phyloP scores from a whole-genome alignment of 2,888 invertebrate species.

The Brachynemurus nebulosus region DNA sequence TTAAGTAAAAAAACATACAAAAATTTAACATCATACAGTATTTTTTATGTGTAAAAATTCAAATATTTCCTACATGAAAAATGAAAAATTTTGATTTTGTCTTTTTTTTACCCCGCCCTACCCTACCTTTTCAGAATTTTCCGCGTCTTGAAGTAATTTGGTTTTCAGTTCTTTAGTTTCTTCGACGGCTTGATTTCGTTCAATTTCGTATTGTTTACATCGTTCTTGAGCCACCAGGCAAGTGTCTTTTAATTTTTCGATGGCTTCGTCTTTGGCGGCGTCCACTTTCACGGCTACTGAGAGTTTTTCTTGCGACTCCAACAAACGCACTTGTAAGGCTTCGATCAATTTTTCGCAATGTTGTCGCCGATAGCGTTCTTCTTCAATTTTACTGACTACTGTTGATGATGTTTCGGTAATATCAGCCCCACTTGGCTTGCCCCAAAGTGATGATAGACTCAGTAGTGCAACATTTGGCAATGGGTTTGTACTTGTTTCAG shows the following conservation, averaged over 20 bases:
- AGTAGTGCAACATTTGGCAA: neutral
- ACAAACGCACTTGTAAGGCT: slow-evolving; percentile 52
- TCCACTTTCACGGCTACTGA: slow-evolving; percentile 69
- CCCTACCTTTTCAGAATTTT: neutral
- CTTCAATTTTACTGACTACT: slow-evolving; percentile 44
- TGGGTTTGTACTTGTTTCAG: neutral
- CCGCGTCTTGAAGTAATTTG: slow-evolving; percentile 18
- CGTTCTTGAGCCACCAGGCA: slow-evolving; percentile 37
- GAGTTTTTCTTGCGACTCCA: slow-evolving; percentile 66
- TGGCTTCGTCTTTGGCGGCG: slow-evolving; percentile 55
- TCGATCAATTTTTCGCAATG: slow-evolving; percentile 66
- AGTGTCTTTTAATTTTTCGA: slow-evolving; percentile 48
- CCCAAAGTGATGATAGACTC: neutral
- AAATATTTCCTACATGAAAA: no score
- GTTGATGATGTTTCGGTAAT: neutral
- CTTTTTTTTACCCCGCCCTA: no score
- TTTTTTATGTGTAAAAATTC: no score
- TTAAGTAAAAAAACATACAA: no score
- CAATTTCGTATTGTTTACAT: slow-evolving; percentile 20
- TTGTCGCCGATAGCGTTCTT: slow-evolving; percentile 63
- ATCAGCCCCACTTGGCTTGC: neutral
- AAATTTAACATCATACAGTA: no score
- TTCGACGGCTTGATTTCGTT: slow-evolving; percentile 18
- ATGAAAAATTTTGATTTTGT: no score
- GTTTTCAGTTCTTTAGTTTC: slow-evolving; percentile 25